These are phyloP conservation scores for Brachionus koreanus DNA, from an alignment of 1,140 invertebrate genomes.

Conservation along the genomic window DNA sequence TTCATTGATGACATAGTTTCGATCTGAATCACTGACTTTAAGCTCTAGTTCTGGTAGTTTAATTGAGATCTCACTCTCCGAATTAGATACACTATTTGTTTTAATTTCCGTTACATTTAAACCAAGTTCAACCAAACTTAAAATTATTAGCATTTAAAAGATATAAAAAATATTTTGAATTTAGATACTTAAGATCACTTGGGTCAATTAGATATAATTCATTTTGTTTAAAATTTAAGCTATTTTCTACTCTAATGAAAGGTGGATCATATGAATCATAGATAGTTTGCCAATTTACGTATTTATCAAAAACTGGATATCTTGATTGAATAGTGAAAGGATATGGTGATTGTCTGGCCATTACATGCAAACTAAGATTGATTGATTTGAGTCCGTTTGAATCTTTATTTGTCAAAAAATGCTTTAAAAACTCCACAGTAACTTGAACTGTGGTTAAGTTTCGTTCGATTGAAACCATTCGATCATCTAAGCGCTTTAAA, in stretches of 20 bases:
- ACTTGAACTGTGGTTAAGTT: constrained; percentile 52
- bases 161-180: background rate
- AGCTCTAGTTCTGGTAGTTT: background rate
- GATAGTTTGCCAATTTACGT: constrained; percentile 59
- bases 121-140: background rate
- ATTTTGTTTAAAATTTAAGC: background rate
- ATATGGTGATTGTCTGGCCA: constrained; percentile 58
- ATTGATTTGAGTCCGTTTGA: constrained; percentile 49
- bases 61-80: background rate
- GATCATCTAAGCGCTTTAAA: constrained; percentile 53
- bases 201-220: background rate
- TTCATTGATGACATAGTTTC: background rate
- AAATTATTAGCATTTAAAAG: background rate
- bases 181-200: background rate
- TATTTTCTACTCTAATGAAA: background rate
- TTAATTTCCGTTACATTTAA: constrained; percentile 7
- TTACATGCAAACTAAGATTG: constrained; percentile 51
- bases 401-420: constrained; percentile 22
- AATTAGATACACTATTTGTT: background rate
- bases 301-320: constrained; percentile 60
- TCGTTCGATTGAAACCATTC: constrained; percentile 55
- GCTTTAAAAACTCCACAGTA: constrained; percentile 54
- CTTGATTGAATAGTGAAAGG: constrained; percentile 56
- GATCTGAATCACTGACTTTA: background rate
- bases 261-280: constrained; percentile 41